These are phyloP conservation scores for Mungos mungo DNA, from an alignment of 2,113 vertebrate genomes.

Conservation along the genomic window DNA sequence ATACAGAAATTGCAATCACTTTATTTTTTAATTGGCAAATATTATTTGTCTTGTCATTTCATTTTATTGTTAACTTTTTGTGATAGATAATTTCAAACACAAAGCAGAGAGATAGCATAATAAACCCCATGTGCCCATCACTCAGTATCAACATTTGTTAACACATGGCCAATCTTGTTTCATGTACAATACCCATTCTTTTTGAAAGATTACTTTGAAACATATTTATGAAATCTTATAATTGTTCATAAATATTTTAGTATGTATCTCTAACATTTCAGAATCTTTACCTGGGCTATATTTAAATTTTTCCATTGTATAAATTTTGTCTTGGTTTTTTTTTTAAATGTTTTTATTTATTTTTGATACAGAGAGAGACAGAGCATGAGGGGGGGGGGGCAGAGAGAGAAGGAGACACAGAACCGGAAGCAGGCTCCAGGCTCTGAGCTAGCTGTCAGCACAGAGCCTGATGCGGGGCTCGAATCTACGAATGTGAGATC, in stretches of 20 bases:
- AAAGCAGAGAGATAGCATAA: not conserved
- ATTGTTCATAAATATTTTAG: not conserved
- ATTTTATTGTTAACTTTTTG: not conserved
- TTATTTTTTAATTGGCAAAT: not conserved
- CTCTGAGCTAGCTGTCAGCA: too few relatives aligned
- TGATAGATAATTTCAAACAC: not conserved
- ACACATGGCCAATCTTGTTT: not conserved
- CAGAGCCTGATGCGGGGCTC: too few relatives aligned
- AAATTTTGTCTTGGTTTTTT: not conserved
- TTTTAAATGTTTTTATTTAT: too few relatives aligned
- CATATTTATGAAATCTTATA: not conserved
- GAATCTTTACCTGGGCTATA: not conserved
- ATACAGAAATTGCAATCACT: not conserved
- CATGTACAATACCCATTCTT: not conserved
- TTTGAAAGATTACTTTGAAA: constrained; percentile 3
- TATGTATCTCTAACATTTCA: not conserved
- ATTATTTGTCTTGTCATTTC: not conserved
- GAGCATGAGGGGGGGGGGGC: too few relatives aligned
- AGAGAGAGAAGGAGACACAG: too few relatives aligned
- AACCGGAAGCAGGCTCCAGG: too few relatives aligned
- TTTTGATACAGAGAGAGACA: too few relatives aligned
- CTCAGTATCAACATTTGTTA: not conserved
- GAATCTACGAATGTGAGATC: too few relatives aligned
- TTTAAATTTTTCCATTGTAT: not conserved
- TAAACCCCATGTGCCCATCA: not conserved